These are phyloP conservation scores for Sphaerodactylus townsendi DNA, from an alignment of 2,113 vertebrate genomes.

Conservation along the genomic window DNA sequence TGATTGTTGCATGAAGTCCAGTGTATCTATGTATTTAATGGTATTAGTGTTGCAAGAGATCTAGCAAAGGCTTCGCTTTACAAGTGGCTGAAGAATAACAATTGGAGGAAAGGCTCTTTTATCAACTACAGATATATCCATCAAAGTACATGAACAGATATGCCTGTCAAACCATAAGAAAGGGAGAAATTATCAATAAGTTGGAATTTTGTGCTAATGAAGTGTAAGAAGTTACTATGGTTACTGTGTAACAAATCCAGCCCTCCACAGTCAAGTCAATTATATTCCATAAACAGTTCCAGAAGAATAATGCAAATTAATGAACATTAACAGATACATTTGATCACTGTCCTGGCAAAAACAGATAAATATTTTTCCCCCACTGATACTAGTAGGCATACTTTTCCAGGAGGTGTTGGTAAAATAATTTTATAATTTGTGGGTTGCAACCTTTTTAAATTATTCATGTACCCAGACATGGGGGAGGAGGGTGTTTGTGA, in stretches of 20 bases:
- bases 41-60: no score
- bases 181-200: constrained; percentile 1
- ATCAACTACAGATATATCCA: neutral
- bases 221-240: constrained; percentile 15
- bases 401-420: constrained; percentile 17
- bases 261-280: constrained; percentile 10
- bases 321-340: neutral
- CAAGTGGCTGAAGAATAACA: neutral
- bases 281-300: constrained; percentile 21
- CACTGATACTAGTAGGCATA: neutral
- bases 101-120: neutral
- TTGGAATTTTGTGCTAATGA: constrained; percentile 22
- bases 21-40: no score
- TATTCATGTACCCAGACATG: neutral
- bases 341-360: neutral
- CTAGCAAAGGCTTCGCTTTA: neutral
- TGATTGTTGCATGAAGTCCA: no score
- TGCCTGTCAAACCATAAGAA: constrained; percentile 22
- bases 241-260: constrained; percentile 26
- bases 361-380: neutral
- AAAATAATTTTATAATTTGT: neutral
- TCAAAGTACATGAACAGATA: neutral
- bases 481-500: neutral
- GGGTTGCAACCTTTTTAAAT: neutral
- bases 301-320: constrained; percentile 19